phyloP scores from a whole-genome alignment of 1,140 invertebrate genomes.

The Brachionus rubens region DNA sequence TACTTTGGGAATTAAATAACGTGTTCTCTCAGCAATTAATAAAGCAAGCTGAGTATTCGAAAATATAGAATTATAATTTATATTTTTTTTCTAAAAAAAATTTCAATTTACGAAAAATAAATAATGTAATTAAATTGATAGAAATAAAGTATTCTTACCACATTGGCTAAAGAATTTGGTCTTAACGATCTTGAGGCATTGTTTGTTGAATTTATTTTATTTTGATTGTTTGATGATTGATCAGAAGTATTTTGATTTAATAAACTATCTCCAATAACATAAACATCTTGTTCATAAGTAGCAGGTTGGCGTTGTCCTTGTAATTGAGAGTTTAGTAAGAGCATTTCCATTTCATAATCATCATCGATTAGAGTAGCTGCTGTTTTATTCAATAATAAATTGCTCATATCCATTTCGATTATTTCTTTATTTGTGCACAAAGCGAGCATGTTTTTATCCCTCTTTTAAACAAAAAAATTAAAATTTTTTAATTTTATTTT shows the following conservation, averaged over 20 bases:
- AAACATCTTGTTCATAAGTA: constrained; percentile 39
- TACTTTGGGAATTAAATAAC: constrained; percentile 71
- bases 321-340: background rate
- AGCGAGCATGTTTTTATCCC: constrained; percentile 73
- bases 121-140: constrained; percentile 3
- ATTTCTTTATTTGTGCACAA: constrained; percentile 91
- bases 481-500: constrained; percentile 14
- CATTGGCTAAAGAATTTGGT: constrained; percentile 77
- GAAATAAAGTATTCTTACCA: constrained; percentile 67
- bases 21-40: constrained; percentile 85
- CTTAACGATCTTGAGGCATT: constrained; percentile 63
- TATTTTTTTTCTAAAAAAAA: constrained; percentile 26
- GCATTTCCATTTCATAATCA: constrained; percentile 82
- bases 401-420: constrained; percentile 91
- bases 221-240: constrained; percentile 47
- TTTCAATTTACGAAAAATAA: constrained; percentile 34
- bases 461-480: constrained; percentile 61
- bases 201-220: constrained; percentile 48
- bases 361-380: constrained; percentile 80
- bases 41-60: constrained; percentile 88
- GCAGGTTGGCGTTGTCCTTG: background rate
- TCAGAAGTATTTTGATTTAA: constrained; percentile 47
- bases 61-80: constrained; percentile 60
- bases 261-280: background rate
- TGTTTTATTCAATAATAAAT: constrained; percentile 70